Base-by-base conservation (phyloP, 2,113 vertebrate species). In the Hippocampus zosterae region DNA sequence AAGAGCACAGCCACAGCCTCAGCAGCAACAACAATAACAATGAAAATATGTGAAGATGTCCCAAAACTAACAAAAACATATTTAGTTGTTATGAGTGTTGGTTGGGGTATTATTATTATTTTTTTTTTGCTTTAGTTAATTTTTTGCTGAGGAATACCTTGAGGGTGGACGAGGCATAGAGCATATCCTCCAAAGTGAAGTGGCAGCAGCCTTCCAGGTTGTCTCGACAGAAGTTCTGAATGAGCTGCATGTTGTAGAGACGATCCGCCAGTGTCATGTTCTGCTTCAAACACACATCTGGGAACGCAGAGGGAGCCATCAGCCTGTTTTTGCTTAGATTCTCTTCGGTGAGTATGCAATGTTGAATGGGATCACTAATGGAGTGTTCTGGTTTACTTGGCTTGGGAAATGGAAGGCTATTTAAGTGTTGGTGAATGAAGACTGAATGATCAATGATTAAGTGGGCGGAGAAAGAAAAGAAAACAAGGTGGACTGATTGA, bases 221-320 rank as follows among this genome's bases (percentile, higher is more conserved):
- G 73, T 97, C 95, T 77, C 92, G 94, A 86, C 97, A 99, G 92
- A 99, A 98, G 64, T 96, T 94, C 89, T 95, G 95, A 63, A 99
- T 93, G 81, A 98, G 76, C 72, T 98, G 96, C 15, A 99, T 93
- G 82, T 99, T 99, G 88, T 95, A 96, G 11, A 99, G 89, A 55
- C 95, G 94, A 81, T 99, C 97, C 1, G 95, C 94, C 89, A 98
- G 85, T 33, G 94, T 94, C 96, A 99, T 98, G 41, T 92, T 94
- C 77, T 98, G 96, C 81, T 97, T 98, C 88, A 99, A 92, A 88
- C 94, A 97, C 71, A 98, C 90, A 89, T 98, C 97, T 99, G 86
- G n/a, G 53, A 67, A 25, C 18, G 65, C 76, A 85, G 19, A 82
- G 56, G 70, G 67, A 72, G 56, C 74, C 81, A 75, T 84, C 55